Base-by-base conservation (phyloP, 1,140 invertebrate genomes). In the Papilio helenus region DNA sequence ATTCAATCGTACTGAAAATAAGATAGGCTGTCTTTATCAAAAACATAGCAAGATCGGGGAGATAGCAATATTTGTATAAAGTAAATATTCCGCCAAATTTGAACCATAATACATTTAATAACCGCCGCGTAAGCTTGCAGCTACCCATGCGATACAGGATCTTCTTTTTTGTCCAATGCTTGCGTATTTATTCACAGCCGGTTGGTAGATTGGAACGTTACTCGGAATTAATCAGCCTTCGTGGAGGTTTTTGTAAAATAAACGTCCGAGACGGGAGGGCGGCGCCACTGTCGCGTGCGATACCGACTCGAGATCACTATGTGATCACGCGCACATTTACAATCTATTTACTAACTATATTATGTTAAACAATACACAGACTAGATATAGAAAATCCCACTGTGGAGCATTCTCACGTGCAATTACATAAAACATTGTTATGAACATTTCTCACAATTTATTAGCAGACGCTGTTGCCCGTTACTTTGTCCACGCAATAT, bases 221-320 rank as follows among this genome's bases (percentile, higher is more conserved):
- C 61, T 68, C 23, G 12, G 26, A 68, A 68, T 68, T 68, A 68
- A 68, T 68, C 61, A 68, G 29, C 61, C 26, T 68, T 68, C 12
- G 12, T 68, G 55, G 23, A 55, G 72, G 61, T 72, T 65, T 49
- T 68, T 74, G 29, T 72, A 51, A 74, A 39, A 68, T 61, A 78
- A 61, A 77, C 58, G 76, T 79, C 82, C 80, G 80, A 84, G 79
- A 72, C 77, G 81, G 42, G 80, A 76, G 81, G 80, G 76, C 82
- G 81, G 68, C 61, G 77, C 79, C 61, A 81, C 29, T 55, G 61
- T 46, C 51, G 23, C 79, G 72, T 76, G 79, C 65, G 80, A 80
- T 83, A 81, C 80, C 78, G 73, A 68, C 79, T 80, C 80, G 83
- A 78, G 81, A 77, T 16, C 1, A 16, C 81, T 79, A 84, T 85